Percentiles rank a stretch among this genome's conserved stretches.
Evolutionary conservation across 2,888 invertebrate genomes (phyloP).

Genomic region (Mythimna lalbum): DNA sequence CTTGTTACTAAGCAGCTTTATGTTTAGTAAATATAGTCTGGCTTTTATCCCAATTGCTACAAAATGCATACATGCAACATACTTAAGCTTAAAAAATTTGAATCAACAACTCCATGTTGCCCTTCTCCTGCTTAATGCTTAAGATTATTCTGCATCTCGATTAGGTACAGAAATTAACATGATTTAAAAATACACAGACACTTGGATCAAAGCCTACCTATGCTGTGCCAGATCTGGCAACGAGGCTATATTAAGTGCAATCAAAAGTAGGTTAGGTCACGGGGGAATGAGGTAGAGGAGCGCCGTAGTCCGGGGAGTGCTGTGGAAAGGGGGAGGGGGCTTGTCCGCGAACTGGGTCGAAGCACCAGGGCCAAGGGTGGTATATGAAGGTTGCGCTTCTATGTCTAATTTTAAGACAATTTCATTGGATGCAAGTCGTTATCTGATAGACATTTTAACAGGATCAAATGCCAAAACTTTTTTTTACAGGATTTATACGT

Average conservation of each 20-base stretch:
- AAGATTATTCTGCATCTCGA: not conserved
- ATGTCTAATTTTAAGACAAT: constrained; percentile 75
- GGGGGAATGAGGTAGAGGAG: constrained; percentile 71
- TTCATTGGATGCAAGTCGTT: constrained; percentile 26
- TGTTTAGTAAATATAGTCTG: not conserved
- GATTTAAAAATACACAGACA: constrained; percentile 2
- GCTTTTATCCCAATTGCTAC: constrained; percentile 12
- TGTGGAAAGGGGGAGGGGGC: constrained; percentile 56
- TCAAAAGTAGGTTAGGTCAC: constrained; percentile 85
- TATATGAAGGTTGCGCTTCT: constrained; percentile 85
- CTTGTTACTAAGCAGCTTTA: constrained; percentile 68
- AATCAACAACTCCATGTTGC: not conserved
- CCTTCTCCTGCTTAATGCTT: constrained; percentile 1
- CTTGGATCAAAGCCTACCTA: constrained; percentile 48
- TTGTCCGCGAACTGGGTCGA: constrained; percentile 83
- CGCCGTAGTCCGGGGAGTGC: constrained; percentile 42
- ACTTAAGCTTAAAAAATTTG: constrained; percentile 3
- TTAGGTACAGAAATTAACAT: not conserved
- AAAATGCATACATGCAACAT: not conserved
- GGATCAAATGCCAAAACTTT: not conserved
- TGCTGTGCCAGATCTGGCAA: constrained; percentile 67
- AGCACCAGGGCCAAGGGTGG: constrained; percentile 89
- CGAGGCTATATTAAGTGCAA: constrained; percentile 84
- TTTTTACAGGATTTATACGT: not conserved
- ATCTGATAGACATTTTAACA: not conserved